Percentiles rank a stretch among this genome's conserved stretches.
phyloP scores from a whole-genome alignment of 2,113 vertebrate genomes.

The Cheilinus undulatus region DNA sequence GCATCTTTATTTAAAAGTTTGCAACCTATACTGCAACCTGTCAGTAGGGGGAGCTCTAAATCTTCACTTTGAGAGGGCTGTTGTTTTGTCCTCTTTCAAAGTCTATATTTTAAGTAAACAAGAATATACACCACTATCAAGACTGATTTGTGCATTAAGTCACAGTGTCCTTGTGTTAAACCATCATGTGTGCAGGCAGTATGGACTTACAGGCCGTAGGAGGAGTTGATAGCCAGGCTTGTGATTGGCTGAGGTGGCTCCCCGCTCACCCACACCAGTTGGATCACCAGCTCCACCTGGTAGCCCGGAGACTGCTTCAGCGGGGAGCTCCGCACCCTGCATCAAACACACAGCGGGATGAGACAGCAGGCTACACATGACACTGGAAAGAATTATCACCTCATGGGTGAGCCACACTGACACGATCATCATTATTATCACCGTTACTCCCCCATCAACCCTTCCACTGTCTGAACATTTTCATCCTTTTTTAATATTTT shows the following conservation, averaged over 20 bases:
- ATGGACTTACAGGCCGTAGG: constrained; percentile 93
- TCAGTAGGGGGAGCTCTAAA: no score
- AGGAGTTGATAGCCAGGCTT: constrained; percentile 94
- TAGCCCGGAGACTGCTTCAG: constrained; percentile 96
- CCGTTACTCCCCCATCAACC: constrained; percentile 4
- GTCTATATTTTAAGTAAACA: no score
- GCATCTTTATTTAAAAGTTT: no score
- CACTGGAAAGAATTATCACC: constrained; percentile 38
- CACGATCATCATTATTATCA: constrained; percentile 10
- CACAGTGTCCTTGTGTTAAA: background rate
- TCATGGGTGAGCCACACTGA: constrained; percentile 11
- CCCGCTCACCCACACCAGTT: constrained; percentile 97
- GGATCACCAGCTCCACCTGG: constrained; percentile 95
- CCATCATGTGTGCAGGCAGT: background rate
- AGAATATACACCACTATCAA: background rate
- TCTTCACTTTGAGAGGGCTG: no score
- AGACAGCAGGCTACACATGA: constrained; percentile 29
- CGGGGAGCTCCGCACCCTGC: constrained; percentile 93
- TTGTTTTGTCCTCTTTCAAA: no score
- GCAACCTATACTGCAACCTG: no score
- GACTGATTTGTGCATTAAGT: no score
- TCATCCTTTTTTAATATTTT: constrained; percentile 22
- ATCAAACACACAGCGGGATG: constrained; percentile 59
- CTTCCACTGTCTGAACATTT: constrained; percentile 22
- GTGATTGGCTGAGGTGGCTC: constrained; percentile 99